A percentile compares a stretch with the other conserved stretches of the same genome.
Conservation (phyloP, 2,888 invertebrate species). For the Chrysomela aeneicollis region DNA sequence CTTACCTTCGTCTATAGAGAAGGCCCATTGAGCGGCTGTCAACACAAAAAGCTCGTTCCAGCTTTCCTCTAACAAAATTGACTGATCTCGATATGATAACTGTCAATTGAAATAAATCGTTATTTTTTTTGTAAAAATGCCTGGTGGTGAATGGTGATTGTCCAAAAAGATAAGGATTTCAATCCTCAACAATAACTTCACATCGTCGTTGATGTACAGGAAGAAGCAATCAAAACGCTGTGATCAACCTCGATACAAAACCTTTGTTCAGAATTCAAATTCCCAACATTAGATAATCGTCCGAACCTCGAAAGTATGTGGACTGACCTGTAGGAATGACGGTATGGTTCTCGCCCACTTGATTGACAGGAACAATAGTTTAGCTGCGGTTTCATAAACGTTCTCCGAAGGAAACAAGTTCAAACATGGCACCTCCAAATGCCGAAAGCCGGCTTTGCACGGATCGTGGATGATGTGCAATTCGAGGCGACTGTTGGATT, state of each 20-base stretch:
- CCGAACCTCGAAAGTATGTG: too few species aligned
- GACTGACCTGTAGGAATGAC: conserved; percentile 72
- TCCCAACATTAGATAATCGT: too few species aligned
- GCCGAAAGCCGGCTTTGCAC: conserved; percentile 41
- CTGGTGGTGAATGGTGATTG: too few species aligned
- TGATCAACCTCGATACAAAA: too few species aligned
- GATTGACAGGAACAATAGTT: conserved; percentile 77
- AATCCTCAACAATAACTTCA: too few species aligned
- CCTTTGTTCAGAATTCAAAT: too few species aligned
- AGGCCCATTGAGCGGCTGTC: conserved; percentile 83
- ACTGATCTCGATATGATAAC: conserved; percentile 76
- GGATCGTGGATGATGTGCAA: conserved; percentile 52
- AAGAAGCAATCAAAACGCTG: too few species aligned
- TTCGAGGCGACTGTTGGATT: conserved; percentile 47
- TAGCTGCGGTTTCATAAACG: conserved; percentile 76
- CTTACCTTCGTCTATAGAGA: conserved; percentile 77
- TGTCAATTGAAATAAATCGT: conserved; percentile 55
- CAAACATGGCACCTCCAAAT: conserved; percentile 59
- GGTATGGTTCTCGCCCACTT: conserved; percentile 83
- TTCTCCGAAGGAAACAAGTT: conserved; percentile 67
- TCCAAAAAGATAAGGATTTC: too few species aligned
- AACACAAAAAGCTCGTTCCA: conserved; percentile 87
- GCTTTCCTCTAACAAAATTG: conserved; percentile 75
- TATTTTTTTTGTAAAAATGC: too few species aligned
- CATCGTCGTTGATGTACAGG: too few species aligned